These are phyloP conservation scores for Amniataba percoides DNA, from an alignment of 2,797 vertebrate species.

Conservation along the genomic window DNA sequence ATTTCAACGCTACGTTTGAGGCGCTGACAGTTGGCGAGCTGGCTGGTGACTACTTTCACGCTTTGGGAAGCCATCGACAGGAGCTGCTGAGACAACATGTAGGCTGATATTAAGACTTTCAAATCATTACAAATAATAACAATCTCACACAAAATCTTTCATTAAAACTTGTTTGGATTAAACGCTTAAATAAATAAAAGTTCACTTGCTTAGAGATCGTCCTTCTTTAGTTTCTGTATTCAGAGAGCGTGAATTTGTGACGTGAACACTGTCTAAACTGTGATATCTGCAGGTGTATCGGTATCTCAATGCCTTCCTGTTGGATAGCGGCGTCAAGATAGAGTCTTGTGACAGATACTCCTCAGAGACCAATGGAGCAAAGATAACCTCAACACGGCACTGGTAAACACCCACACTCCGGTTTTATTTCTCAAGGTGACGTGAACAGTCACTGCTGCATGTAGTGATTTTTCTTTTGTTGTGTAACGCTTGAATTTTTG, in stretches of 20 bases:
- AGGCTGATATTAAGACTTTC: constrained; percentile 48
- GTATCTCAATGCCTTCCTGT: constrained; percentile 92
- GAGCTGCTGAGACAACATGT: constrained; percentile 93
- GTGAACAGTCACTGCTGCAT: not conserved
- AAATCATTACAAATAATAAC: not conserved
- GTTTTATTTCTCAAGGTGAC: not conserved
- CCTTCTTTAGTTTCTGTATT: not conserved
- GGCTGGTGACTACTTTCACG: constrained; percentile 89
- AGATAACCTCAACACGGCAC: constrained; percentile 91
- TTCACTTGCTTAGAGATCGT: not conserved
- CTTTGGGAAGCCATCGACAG: constrained; percentile 88
- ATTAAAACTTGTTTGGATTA: not conserved
- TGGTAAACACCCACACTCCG: constrained; percentile 82
- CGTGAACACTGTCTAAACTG: not conserved
- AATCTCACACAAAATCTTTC: not conserved
- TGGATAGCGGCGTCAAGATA: constrained; percentile 93
- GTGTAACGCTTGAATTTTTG: constrained; percentile 5
- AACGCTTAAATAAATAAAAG: not conserved
- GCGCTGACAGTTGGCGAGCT: constrained; percentile 91
- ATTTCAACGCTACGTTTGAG: constrained; percentile 90
- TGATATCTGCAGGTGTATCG: constrained; percentile 87
- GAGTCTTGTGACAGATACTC: constrained; percentile 93
- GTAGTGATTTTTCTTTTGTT: not conserved
- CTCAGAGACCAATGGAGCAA: constrained; percentile 94
- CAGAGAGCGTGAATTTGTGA: not conserved